These are phyloP conservation scores for Petaurus breviceps DNA, from an alignment of 2,113 vertebrate genomes.

Conservation along the genomic window DNA sequence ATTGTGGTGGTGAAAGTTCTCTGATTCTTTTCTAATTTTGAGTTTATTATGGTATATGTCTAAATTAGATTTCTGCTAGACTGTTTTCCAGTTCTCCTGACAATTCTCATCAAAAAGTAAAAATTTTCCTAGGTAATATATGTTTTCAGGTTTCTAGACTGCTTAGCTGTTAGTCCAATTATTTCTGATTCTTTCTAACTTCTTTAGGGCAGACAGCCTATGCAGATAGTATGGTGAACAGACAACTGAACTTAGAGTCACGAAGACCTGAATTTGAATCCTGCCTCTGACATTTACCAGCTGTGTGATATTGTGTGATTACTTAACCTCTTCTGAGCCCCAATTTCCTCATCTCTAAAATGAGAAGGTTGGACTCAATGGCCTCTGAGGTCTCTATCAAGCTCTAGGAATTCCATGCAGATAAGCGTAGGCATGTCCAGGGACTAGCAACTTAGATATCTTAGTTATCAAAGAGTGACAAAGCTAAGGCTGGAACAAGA, in stretches of 20 bases:
- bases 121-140: neutral
- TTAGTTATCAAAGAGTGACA: neutral
- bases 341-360: neutral
- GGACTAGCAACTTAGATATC: neutral
- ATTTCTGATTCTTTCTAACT: neutral
- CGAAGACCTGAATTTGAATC: neutral
- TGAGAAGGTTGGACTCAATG: neutral
- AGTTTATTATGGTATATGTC: neutral
- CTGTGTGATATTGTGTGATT: neutral
- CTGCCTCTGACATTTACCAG: neutral
- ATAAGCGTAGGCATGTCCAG: neutral
- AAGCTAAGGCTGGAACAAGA: neutral
- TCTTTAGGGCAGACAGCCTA: neutral
- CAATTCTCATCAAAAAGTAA: neutral
- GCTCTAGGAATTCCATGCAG: neutral
- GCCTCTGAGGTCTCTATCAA: neutral
- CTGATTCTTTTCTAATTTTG: neutral
- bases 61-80: neutral
- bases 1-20: neutral
- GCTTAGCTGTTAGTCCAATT: neutral
- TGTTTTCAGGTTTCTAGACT: neutral
- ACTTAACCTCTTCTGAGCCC: neutral
- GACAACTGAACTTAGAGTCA: neutral
- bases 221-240: neutral
- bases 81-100: neutral